Evolutionary conservation across 2,888 invertebrate species (phyloP), one percentile per base, ranked within the genome.

Genomic region (Archips xylosteana): DNA sequence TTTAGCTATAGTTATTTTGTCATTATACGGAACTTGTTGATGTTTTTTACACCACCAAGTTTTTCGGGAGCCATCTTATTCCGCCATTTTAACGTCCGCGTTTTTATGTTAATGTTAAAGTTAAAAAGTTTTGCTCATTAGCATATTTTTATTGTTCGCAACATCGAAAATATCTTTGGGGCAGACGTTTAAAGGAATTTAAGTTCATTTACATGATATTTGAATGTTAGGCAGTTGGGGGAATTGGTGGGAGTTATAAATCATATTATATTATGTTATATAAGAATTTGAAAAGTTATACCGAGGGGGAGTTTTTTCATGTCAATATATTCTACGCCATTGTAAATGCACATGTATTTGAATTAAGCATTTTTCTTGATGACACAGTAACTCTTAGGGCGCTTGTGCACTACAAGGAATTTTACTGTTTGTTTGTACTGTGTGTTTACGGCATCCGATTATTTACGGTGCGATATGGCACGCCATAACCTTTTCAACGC

Each of bases 71-170:
- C 54, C 51, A 9, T 42, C 10, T 34, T 49, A 64, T 64, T 23
- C 42, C 34, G 23, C 39, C 64, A 60, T 69, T 69, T 68, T 60
- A 65, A 69, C 69, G 69, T 60, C 15, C 42, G 68, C 63, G 60
- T 69, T 74, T 68, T 69, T 69, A 74, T 69, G 73, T 47, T 74
- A 74, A 69, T 69, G 69, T 54, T 32, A 13, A 39, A 65, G 73
- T 64, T 49, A 65, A 60, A 66, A 74, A 74, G 69, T 74, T 74
- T 74, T 3, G 45, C 59, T 49, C 42, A 74, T 74, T 69, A 64
- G 64, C 73, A 74, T 74, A 69, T 65, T 74, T 69, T 64, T 74
- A 73, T 69, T 69, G 66, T 67, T 67, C 34, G 42, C 32, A 51
- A 32, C 70, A 62, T 63, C 12, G 62, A 23, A 39, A 39, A 60